Evolutionary conservation across 2,797 vertebrate species (phyloP).

Genomic region (Lepilemur ruficaudatus): DNA sequence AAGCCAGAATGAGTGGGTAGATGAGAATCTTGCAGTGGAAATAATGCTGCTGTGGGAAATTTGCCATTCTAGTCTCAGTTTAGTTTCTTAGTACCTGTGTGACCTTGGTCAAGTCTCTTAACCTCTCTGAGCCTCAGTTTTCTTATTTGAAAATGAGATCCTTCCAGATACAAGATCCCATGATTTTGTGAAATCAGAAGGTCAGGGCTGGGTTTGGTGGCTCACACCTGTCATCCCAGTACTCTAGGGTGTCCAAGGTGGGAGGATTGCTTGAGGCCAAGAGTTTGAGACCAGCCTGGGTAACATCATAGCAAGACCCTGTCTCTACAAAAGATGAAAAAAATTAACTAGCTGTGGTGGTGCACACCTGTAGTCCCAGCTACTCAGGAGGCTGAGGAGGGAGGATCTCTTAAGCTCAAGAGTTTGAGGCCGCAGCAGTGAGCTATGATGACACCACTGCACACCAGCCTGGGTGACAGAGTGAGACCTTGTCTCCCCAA

Average conservation of each 20-base stretch:
- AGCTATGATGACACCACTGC: background rate
- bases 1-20: background rate
- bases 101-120: constrained; percentile 12
- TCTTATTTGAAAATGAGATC: constrained; percentile 17
- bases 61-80: background rate
- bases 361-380: background rate
- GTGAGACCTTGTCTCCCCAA: background rate
- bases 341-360: background rate
- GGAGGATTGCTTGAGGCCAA: background rate
- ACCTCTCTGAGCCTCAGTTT: background rate
- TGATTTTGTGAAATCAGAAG: constrained; percentile 5
- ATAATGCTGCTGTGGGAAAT: background rate
- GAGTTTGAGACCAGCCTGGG: background rate
- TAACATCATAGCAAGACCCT: background rate
- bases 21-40: background rate
- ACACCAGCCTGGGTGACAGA: background rate
- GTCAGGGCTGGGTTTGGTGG: background rate
- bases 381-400: background rate
- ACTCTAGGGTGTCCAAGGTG: background rate
- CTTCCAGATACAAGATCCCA: background rate
- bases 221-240: background rate
- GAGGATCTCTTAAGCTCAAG: background rate
- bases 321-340: background rate
- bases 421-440: no score
- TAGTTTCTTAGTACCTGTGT: background rate